Evolutionary conservation across 2,113 vertebrate genomes (phyloP), one percentile per base, ranked within the genome.

Genomic region (Pseudorasbora parva): DNA sequence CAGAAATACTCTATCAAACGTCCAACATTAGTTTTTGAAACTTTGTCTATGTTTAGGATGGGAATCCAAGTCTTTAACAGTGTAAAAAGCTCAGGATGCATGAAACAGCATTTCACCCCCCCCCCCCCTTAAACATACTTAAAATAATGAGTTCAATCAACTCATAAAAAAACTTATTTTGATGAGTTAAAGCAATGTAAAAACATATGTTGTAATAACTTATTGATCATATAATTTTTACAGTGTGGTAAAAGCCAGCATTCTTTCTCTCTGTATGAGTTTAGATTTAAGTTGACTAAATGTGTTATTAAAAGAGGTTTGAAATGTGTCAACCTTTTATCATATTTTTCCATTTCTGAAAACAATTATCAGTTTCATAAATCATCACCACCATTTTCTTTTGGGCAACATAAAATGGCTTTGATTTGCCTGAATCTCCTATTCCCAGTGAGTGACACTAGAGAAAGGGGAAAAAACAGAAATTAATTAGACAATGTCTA

Each of bases 401-500:
- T 8, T 10, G 25, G 54, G 56, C 51, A 11, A 47, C 51, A 78
- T 12, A n/a, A 59, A 60, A 37, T 17, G 8, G 11, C 9, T 84
- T 68, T 79, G 49, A 60, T 84, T 59, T n/a, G 43, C 15, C 68
- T 71, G 43, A 72, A 59, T 49, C 71, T 71, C 37, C 49, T 84
- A 30, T 57, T 84, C 41, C 21, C 49, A 54, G 4, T 45, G 23
- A 75, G 60, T 69, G 78, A 66, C 72, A 69, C 43, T 41, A 69
- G 60, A 64, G 66, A 51, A 21, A 68, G 12, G 49, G 69, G 47
- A 51, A 72, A 47, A 23, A 43, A 17, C 14, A 4, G 17, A 57
- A 62, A 57, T 49, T 87, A 77, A 84, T 84, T 60, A 81, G 64
- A 84, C 82, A 68, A 77, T 74, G 43, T 51, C 62, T 77, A 79